phyloP scores from a whole-genome alignment of 1,140 invertebrate species.

The Sarcophaga bullata region DNA sequence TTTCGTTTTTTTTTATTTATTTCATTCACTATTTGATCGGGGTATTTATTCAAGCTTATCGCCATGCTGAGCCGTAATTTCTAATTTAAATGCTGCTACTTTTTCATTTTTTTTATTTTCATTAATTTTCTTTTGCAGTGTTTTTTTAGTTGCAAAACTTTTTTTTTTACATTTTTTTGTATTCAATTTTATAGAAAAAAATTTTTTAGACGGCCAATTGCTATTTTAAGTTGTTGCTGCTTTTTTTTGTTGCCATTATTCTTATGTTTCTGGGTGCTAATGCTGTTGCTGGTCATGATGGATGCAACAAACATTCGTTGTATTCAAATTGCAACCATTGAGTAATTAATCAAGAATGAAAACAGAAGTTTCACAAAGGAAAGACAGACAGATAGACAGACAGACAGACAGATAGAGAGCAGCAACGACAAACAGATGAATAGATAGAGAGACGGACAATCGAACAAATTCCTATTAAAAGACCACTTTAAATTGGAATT shows the following conservation, averaged over 20 bases:
- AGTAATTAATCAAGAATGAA: slow-evolving; percentile 22
- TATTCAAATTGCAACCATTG: slow-evolving; percentile 24
- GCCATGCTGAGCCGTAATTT: neutral
- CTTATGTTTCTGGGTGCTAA: neutral
- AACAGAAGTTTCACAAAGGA: neutral
- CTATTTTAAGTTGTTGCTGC: neutral
- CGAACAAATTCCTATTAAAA: no score
- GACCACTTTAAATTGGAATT: neutral
- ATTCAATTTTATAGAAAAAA: no score
- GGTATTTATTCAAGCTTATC: neutral
- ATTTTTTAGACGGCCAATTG: neutral
- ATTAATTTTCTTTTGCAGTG: no score
- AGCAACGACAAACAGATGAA: neutral
- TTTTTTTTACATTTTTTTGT: no score
- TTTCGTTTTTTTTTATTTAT: no score
- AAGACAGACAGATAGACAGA: neutral
- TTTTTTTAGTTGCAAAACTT: no score
- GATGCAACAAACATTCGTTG: neutral
- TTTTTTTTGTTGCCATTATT: neutral
- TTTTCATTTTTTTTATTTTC: no score
- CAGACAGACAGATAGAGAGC: neutral
- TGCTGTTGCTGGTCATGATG: neutral
- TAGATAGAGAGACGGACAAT: neutral
- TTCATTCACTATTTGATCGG: no score
- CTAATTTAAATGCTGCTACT: neutral